Evolutionary conservation across 2,888 invertebrate genomes (phyloP), one percentile per base, ranked within the genome.

Genomic region (Lithodes maja): DNA sequence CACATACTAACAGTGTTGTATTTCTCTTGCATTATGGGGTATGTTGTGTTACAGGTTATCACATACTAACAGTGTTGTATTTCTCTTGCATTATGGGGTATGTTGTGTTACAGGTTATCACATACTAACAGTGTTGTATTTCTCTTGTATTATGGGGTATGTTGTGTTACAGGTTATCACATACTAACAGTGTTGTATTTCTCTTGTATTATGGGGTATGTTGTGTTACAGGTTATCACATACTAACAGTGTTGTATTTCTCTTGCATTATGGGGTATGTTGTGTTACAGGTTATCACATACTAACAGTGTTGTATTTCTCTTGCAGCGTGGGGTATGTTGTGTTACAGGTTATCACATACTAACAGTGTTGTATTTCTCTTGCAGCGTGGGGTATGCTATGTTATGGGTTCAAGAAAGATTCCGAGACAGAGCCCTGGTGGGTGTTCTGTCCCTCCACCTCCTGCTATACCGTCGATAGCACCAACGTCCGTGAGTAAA

Each of bases 361-460:
- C 33, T 33, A 33, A 33, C 33, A 33, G 33, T 33, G 33, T 33
- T 33, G 33, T 33, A 61, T 12, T 12, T 61, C 61, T 12, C 12
- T 61, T 61, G 61, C 80, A 80, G 80, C 12, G 2, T 61, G 80
- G 55, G 80, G 80, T 17, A 17, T 80, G 78, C 68, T 88, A 71
- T 88, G 87, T 78, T 80, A 88, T 80, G 78, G 84, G 15, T 83
- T 83, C 52, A 83, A 71, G 71, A 69, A 78, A 0, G 84, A 69
- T 12, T 71, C 7, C 15, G 84, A 83, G 9, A 84, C 15, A 15
- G 17, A 17, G 5, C 55, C 17, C 3, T 7, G 71, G 33, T 88
- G 87, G 87, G 84, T 88, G n/a, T 88, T 88, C 84, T 88, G 87
- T 54, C 87, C 87, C 50, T 77, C 77, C 49, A 88, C 87, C 3